Evolutionary conservation across 2,113 vertebrate species (phyloP).

Genomic region (Psilopsiagon aurifrons): DNA sequence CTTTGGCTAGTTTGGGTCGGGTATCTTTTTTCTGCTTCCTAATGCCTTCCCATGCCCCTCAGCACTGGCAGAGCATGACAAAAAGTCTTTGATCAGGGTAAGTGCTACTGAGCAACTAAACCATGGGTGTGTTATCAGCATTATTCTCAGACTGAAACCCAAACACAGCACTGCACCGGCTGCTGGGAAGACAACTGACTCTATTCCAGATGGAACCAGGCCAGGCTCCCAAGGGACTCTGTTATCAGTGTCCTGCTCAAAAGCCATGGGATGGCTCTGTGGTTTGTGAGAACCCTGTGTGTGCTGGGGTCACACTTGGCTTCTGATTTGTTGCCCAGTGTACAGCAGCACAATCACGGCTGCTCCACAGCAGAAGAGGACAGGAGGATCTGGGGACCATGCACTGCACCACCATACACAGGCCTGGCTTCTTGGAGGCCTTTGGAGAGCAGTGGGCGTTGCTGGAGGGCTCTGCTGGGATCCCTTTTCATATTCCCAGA

Average conservation of each 20-base stretch:
- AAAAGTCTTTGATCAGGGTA: neutral
- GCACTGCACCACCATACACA: no score
- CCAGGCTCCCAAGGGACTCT: neutral
- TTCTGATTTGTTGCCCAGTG: neutral
- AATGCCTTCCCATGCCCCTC: neutral
- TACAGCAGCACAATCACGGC: neutral
- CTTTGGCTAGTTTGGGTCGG: neutral
- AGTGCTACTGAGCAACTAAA: neutral
- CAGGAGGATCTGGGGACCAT: neutral
- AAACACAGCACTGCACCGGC: neutral
- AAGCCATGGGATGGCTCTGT: neutral
- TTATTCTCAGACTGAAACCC: neutral
- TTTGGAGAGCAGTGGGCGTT: neutral
- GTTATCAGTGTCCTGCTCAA: neutral
- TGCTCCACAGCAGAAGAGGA: neutral
- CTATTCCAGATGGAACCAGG: neutral
- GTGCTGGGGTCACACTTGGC: neutral
- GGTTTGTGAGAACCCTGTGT: neutral
- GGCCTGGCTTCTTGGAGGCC: neutral
- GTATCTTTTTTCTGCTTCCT: neutral
- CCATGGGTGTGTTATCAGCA: neutral
- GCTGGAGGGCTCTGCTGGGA: neutral
- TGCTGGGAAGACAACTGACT: neutral
- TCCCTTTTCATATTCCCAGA: neutral
- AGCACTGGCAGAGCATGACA: neutral